Percentiles rank a stretch among this genome's conserved stretches.
Evolutionary conservation across 2,888 invertebrate species (phyloP).

Genomic region (Tachina fera): DNA sequence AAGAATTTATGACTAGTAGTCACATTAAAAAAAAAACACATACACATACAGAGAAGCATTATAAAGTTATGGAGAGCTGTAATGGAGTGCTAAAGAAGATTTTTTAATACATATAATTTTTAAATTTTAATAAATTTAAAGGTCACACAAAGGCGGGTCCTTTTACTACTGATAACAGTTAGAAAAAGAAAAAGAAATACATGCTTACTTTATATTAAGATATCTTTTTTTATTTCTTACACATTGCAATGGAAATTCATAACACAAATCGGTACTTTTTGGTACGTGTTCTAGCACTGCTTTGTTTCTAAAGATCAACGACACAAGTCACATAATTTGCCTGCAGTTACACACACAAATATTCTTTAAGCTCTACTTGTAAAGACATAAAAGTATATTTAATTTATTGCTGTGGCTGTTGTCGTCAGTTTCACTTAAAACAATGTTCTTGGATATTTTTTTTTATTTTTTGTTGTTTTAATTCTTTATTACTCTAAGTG

Average conservation of each 20-base stretch:
- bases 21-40: background rate
- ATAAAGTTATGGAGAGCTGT: too few species aligned
- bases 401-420: slow-evolving; percentile 9
- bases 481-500: background rate
- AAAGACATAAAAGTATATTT: slow-evolving; percentile 22
- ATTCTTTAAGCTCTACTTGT: slow-evolving; percentile 16
- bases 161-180: background rate
- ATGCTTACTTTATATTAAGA: background rate
- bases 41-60: background rate
- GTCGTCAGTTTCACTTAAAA: slow-evolving; percentile 35
- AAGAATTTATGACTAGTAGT: background rate
- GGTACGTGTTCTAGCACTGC: slow-evolving; percentile 26
- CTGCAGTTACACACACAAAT: slow-evolving; percentile 27
- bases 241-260: slow-evolving; percentile 42
- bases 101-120: background rate
- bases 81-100: background rate
- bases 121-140: background rate
- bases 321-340: slow-evolving; percentile 68
- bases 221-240: slow-evolving; percentile 36
- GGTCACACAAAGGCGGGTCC: background rate
- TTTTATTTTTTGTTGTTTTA: background rate
- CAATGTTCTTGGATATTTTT: background rate
- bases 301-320: slow-evolving; percentile 61
- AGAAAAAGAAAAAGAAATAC: background rate
- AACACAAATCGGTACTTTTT: background rate